A percentile compares a stretch with the other conserved stretches of the same genome.
These are phyloP conservation scores for Hassar affinis DNA, from an alignment of 2,113 vertebrate species.

Conservation along the genomic window DNA sequence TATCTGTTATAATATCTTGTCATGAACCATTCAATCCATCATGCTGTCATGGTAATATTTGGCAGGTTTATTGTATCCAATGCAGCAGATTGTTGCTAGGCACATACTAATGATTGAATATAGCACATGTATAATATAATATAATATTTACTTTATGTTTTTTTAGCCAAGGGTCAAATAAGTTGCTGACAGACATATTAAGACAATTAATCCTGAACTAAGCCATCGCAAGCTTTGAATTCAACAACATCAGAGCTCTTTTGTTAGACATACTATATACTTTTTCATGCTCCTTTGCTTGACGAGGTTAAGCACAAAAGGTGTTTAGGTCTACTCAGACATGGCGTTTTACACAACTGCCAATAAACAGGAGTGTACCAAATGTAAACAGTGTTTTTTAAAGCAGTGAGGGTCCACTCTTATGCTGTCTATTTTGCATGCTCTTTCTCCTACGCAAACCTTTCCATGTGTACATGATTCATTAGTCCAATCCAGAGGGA, in stretches of 20 bases:
- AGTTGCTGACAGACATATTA: background rate
- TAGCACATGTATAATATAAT: background rate
- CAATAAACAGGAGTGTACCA: conserved; percentile 39
- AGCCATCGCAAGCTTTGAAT: background rate
- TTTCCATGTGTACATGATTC: conserved; percentile 51
- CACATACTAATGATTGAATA: background rate
- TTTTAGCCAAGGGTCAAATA: background rate
- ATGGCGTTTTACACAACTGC: conserved; percentile 36
- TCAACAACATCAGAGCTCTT: background rate
- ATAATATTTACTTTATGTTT: background rate
- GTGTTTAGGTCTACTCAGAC: conserved; percentile 28
- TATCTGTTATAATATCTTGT: background rate
- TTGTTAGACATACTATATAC: background rate
- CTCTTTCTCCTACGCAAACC: conserved; percentile 50
- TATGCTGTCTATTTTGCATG: conserved; percentile 42
- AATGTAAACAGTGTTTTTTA: conserved; percentile 41
- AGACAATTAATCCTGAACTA: background rate
- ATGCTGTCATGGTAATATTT: background rate
- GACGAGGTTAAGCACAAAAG: conserved; percentile 28
- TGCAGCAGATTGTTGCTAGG: background rate
- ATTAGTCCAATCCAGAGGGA: conserved; percentile 38
- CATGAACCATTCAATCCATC: background rate
- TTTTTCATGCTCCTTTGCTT: conserved; percentile 1
- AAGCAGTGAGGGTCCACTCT: conserved; percentile 14
- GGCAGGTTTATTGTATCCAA: background rate